Conservation (phyloP, 2,797 vertebrate species). For the Erpetoichthys calabaricus region DNA sequence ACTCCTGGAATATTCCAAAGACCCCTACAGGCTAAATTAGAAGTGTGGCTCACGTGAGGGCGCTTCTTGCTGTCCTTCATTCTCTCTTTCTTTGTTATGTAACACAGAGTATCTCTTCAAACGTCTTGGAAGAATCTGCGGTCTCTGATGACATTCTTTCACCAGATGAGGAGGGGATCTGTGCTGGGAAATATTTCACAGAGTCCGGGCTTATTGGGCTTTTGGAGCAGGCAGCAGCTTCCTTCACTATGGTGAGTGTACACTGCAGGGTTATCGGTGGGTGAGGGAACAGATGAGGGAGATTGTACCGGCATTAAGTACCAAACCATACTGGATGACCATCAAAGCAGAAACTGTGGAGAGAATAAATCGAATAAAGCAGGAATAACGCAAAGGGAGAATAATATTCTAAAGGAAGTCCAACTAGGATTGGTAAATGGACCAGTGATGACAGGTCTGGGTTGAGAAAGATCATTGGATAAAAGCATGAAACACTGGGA, state of each 20-base stretch:
- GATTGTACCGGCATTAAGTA: neutral
- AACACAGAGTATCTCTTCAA: conserved; percentile 72
- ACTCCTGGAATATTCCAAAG: neutral
- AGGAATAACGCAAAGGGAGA: too few species aligned
- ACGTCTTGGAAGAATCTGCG: conserved; percentile 77
- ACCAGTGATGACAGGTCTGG: too few species aligned
- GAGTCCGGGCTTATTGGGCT: conserved; percentile 77
- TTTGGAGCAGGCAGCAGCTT: conserved; percentile 70
- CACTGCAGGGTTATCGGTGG: neutral
- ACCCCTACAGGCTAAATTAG: fast-evolving
- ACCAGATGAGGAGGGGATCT: conserved; percentile 84
- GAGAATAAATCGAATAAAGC: too few species aligned
- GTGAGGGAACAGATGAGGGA: neutral
- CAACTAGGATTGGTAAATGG: too few species aligned
- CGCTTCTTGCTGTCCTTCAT: too few species aligned
- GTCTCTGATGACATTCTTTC: conserved; percentile 80
- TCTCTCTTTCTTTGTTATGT: conserved; percentile 5
- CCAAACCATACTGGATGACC: neutral
- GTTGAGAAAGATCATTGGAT: too few species aligned
- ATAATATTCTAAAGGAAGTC: too few species aligned
- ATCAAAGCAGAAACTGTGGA: too few species aligned
- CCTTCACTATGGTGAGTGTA: conserved; percentile 70
- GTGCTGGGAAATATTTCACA: conserved; percentile 80
- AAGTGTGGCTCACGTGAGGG: fast-evolving
- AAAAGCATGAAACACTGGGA: too few species aligned